Evolutionary conservation across 2,888 invertebrate genomes (phyloP).

Genomic region (Atherix ibis): DNA sequence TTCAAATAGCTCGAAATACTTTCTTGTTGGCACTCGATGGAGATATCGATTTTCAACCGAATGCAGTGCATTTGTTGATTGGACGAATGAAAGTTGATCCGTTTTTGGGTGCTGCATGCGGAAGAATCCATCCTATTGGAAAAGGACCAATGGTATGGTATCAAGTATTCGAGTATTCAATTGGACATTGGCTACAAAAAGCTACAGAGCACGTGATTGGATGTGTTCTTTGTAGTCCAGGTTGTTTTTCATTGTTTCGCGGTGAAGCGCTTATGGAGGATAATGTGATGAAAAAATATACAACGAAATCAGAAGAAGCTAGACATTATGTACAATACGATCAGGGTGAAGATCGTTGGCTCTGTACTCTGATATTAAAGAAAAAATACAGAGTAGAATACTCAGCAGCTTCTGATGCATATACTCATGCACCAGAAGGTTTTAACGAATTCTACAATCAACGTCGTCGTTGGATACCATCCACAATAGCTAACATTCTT

Average conservation of each 20-base stretch:
- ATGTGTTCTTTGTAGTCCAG: conserved; percentile 80
- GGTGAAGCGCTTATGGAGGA: conserved; percentile 81
- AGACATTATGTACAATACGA: conserved; percentile 82
- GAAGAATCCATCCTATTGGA: conserved; percentile 78
- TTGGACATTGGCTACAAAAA: conserved; percentile 88
- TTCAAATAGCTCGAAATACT: conserved; percentile 62
- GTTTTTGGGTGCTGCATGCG: conserved; percentile 72
- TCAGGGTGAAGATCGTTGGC: conserved; percentile 95
- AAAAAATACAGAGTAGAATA: conserved; percentile 86
- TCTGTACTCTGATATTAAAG: conserved; percentile 82
- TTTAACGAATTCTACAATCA: conserved; percentile 92
- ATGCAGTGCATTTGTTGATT: conserved; percentile 59
- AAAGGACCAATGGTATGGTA: conserved; percentile 72
- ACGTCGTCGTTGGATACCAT: conserved; percentile 88
- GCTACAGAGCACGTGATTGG: conserved; percentile 82
- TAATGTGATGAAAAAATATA: conserved; percentile 79
- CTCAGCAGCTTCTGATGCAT: conserved; percentile 88
- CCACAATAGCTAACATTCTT: conserved; percentile 87
- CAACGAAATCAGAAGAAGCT: conserved; percentile 59
- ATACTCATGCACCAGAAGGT: conserved; percentile 83
- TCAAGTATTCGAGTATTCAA: conserved; percentile 79
- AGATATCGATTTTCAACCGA: conserved; percentile 75
- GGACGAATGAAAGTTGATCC: conserved; percentile 76
- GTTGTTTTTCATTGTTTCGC: conserved; percentile 81
- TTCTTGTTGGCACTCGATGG: conserved; percentile 73